Conservation (phyloP, 2,113 vertebrate species). For the Suncus etruscus region DNA sequence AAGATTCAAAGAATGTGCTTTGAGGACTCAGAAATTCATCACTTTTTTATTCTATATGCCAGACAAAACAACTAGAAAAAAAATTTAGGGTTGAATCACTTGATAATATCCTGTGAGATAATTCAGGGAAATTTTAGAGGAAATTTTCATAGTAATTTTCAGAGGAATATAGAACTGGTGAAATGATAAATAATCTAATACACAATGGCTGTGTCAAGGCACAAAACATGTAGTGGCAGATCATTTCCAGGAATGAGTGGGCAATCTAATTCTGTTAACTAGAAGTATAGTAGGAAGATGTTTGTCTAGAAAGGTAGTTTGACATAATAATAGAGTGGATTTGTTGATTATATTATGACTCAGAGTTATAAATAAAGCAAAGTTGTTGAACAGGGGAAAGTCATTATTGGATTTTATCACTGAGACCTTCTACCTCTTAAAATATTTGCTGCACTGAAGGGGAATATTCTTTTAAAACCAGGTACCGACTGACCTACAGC, state of each 20-base stretch:
- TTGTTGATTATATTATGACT: neutral
- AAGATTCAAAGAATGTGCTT: neutral
- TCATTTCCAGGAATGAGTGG: neutral
- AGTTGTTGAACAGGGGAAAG: neutral
- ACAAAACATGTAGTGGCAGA: neutral
- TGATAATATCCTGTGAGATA: conserved; percentile 8
- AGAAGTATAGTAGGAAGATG: neutral
- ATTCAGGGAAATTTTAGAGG: neutral
- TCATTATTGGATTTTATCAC: neutral
- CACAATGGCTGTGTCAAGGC: neutral
- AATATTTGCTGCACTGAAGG: neutral
- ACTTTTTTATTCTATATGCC: neutral
- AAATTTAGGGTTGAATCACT: neutral
- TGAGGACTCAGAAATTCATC: neutral
- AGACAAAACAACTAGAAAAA: neutral
- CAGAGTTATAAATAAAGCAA: neutral
- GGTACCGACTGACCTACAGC: too few species aligned
- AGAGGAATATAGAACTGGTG: conserved; percentile 12
- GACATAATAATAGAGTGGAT: neutral
- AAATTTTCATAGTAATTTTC: neutral
- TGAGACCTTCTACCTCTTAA: too few species aligned
- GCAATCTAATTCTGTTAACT: neutral
- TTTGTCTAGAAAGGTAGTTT: neutral
- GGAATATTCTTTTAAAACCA: neutral
- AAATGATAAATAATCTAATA: neutral